A percentile compares a stretch with the other conserved stretches of the same genome.
Evolutionary conservation across 1,140 invertebrate species (phyloP).

Genomic region (Penaeus chinensis): DNA sequence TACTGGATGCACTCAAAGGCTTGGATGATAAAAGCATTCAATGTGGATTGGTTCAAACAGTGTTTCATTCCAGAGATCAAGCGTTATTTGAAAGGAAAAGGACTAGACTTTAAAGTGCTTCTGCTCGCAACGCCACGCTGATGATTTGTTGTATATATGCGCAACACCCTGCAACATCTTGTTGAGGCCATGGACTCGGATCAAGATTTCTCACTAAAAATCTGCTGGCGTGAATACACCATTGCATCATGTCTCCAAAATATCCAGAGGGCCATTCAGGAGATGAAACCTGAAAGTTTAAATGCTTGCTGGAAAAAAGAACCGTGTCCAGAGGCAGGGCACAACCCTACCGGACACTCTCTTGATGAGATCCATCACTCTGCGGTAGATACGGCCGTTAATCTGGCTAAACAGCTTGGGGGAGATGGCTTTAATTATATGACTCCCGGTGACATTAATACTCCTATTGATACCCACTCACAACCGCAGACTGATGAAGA

Average conservation of each 20-base stretch:
- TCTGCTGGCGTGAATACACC: not conserved
- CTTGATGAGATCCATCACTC: conserved; percentile 28
- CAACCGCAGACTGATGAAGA: conserved; percentile 65
- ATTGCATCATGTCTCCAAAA: not conserved
- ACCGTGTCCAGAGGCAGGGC: conserved; percentile 15
- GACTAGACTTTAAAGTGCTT: not conserved
- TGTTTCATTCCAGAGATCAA: not conserved
- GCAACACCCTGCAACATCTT: conserved; percentile 7
- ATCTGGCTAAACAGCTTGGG: conserved; percentile 62
- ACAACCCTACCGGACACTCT: conserved; percentile 15
- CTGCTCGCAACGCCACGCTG: not conserved
- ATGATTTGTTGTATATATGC: not conserved
- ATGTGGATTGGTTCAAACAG: conserved; percentile 13
- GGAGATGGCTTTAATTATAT: conserved; percentile 65
- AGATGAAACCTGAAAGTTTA: conserved; percentile 29
- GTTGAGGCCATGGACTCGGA: not conserved
- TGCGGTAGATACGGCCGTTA: conserved; percentile 64
- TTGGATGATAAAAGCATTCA: not conserved
- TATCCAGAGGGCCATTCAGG: conserved; percentile 8
- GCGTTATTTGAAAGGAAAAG: not conserved
- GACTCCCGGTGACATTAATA: conserved; percentile 35
- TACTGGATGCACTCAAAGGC: conserved; percentile 6
- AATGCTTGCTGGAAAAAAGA: conserved; percentile 33
- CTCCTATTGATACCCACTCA: conserved; percentile 45
- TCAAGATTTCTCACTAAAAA: not conserved